Conservation (phyloP, 2,113 vertebrate genomes). For the Megatriorchis doriae region DNA sequence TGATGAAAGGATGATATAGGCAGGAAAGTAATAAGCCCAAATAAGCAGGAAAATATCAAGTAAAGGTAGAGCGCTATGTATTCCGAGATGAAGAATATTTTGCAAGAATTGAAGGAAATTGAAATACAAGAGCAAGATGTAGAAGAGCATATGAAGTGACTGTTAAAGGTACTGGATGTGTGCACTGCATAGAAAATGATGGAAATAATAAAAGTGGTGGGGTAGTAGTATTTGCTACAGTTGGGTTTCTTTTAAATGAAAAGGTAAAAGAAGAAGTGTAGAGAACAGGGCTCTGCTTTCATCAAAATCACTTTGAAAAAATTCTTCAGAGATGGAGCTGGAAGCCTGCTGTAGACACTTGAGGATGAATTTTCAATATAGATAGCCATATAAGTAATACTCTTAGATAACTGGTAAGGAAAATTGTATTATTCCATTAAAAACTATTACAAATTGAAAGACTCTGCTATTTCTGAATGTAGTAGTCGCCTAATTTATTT, state of each 20-base stretch:
- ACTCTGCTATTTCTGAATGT: background rate
- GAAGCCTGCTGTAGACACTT: background rate
- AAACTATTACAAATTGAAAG: background rate
- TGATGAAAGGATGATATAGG: background rate
- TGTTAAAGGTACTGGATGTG: background rate
- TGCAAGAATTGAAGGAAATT: background rate
- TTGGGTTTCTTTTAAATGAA: background rate
- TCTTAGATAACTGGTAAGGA: background rate
- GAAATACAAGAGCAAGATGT: background rate
- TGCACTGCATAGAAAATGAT: background rate
- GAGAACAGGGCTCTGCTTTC: background rate
- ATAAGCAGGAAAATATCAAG: background rate
- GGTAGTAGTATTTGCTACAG: background rate
- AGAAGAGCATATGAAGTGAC: background rate
- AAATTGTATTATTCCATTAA: background rate
- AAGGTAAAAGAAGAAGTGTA: background rate
- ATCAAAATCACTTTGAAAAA: background rate
- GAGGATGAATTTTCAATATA: background rate
- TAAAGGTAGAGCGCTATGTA: background rate
- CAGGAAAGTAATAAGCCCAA: background rate
- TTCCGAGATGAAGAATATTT: background rate
- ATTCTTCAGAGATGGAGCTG: background rate
- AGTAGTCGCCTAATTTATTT: background rate
- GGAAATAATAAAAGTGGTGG: background rate
- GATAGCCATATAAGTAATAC: background rate